Evolutionary conservation across 2,888 invertebrate genomes (phyloP).

Genomic region (Polymixis lichenea): DNA sequence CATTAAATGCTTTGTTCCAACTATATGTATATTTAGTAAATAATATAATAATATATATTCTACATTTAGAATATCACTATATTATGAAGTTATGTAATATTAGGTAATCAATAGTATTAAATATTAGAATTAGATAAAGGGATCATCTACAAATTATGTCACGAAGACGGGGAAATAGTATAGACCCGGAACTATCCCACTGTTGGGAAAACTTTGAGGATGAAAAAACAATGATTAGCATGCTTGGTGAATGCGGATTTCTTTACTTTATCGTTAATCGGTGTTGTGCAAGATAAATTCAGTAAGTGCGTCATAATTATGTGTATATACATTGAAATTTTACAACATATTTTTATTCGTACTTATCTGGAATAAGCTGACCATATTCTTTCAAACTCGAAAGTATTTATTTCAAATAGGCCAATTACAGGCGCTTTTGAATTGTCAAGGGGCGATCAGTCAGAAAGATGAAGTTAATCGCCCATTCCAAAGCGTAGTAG

Average conservation of each 20-base stretch:
- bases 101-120: constrained; percentile 68
- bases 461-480: too few relatives aligned
- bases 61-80: constrained; percentile 63
- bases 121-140: constrained; percentile 62
- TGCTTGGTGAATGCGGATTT: not conserved
- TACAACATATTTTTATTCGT: not conserved
- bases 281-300: not conserved
- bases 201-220: not conserved
- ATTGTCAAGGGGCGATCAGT: too few relatives aligned
- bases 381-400: not conserved
- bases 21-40: constrained; percentile 68
- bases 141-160: constrained; percentile 54
- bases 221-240: not conserved
- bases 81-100: constrained; percentile 67
- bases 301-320: not conserved
- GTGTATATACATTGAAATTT: not conserved
- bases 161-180: not conserved
- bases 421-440: too few relatives aligned
- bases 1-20: constrained; percentile 62
- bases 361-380: not conserved
- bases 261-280: not conserved
- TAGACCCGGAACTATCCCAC: not conserved
- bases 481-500: too few relatives aligned
- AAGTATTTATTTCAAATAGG: too few relatives aligned
- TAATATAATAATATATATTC: constrained; percentile 65